Evolutionary conservation across 2,113 vertebrate species (phyloP).

Genomic region (Esox niger): DNA sequence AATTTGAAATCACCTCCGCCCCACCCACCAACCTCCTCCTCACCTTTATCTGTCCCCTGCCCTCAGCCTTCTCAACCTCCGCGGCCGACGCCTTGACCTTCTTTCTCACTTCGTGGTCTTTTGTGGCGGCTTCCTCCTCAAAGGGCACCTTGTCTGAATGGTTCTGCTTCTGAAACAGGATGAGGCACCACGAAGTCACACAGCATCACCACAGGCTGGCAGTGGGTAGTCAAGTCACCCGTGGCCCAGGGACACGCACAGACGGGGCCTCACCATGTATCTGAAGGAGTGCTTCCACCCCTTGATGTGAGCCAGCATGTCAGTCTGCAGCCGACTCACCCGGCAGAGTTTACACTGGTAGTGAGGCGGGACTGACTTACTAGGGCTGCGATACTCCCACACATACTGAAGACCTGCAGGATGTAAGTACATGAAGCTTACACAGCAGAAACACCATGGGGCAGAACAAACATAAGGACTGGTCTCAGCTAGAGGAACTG

Average conservation of each 20-base stretch:
- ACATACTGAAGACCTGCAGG: slow-evolving; percentile 73
- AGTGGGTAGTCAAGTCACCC: neutral
- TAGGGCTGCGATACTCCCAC: slow-evolving; percentile 79
- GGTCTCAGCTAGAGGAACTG: too few relatives aligned
- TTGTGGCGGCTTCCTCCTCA: slow-evolving; percentile 59
- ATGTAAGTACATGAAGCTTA: slow-evolving; percentile 9
- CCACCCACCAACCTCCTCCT: too few relatives aligned
- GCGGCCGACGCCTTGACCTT: slow-evolving; percentile 53
- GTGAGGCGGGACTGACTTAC: slow-evolving; percentile 71
- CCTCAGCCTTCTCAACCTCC: slow-evolving; percentile 63
- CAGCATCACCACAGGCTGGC: neutral
- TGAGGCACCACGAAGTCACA: neutral
- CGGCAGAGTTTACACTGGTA: slow-evolving; percentile 77
- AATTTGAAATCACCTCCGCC: neutral
- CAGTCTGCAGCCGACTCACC: slow-evolving; percentile 67
- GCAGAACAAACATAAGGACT: too few relatives aligned
- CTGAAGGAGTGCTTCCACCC: slow-evolving; percentile 74
- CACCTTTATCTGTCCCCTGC: slow-evolving; percentile 72
- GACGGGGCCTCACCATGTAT: slow-evolving; percentile 63
- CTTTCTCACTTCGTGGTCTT: slow-evolving; percentile 62
- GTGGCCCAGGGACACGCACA: neutral
- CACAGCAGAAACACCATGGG: neutral
- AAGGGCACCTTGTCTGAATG: slow-evolving; percentile 55
- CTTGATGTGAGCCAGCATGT: slow-evolving; percentile 70
- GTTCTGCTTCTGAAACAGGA: slow-evolving; percentile 56